These are phyloP conservation scores for Zhuqinia jingwanae DNA, from an alignment of 2,888 invertebrate species.

Conservation along the genomic window DNA sequence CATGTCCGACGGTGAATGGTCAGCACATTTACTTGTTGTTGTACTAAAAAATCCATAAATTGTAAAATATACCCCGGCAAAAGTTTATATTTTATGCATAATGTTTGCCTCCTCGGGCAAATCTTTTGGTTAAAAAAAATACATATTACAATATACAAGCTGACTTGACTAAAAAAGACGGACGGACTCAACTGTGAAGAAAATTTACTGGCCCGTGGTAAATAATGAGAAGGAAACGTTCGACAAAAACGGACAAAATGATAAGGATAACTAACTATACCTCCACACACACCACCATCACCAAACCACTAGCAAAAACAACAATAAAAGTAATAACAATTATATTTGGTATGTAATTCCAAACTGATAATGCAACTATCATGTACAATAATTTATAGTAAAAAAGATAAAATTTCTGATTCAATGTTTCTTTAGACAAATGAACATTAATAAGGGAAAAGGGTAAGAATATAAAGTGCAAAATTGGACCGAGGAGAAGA, in stretches of 20 bases:
- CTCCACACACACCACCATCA: no score
- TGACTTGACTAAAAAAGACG: conserved; percentile 7
- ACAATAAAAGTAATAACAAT: conserved; percentile 33
- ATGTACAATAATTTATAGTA: not conserved
- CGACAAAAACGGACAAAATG: conserved; percentile 42
- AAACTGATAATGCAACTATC: not conserved
- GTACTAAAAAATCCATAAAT: conserved; percentile 60
- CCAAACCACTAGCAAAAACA: conserved; percentile 2
- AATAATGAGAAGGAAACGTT: not conserved
- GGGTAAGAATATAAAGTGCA: not conserved
- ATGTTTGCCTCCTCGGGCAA: conserved; percentile 20
- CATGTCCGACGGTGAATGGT: not conserved
- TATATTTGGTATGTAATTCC: not conserved
- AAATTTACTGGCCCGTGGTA: no score
- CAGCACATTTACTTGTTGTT: conserved; percentile 19
- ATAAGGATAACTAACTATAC: no score
- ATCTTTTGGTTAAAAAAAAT: no score
- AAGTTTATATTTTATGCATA: conserved; percentile 40
- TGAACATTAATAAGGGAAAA: not conserved
- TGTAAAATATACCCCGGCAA: conserved; percentile 12
- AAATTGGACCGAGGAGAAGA: conserved; percentile 3
- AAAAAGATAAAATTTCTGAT: not conserved
- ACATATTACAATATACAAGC: not conserved
- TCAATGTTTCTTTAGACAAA: not conserved
- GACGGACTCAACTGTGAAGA: no score